Evolutionary conservation across 2,888 invertebrate genomes (phyloP).

Genomic region (Rugalucina vietnamica): DNA sequence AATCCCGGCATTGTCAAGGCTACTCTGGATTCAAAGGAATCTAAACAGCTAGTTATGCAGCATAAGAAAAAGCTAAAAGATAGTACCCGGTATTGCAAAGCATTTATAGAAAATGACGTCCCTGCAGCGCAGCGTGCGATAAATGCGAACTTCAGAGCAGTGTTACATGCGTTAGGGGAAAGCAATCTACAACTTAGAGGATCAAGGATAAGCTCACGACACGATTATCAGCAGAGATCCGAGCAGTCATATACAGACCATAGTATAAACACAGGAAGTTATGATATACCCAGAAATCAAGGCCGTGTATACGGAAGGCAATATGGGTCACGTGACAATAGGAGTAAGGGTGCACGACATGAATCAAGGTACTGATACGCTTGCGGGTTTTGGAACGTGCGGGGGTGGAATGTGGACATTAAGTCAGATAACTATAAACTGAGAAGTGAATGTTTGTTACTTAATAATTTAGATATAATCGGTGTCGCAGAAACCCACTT

Average conservation of each 20-base stretch:
- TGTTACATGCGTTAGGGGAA: not conserved
- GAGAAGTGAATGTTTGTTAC: not conserved
- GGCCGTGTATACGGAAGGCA: not conserved
- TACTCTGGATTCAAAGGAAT: not conserved
- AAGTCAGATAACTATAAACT: not conserved
- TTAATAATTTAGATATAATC: not conserved
- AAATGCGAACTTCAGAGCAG: not conserved
- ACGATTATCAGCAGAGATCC: not conserved
- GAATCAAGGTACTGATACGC: not conserved
- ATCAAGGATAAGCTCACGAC: not conserved
- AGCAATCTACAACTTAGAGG: not conserved
- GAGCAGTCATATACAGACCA: not conserved
- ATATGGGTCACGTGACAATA: not conserved
- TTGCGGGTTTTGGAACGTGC: not conserved
- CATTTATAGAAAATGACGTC: not conserved
- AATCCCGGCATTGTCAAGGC: not conserved
- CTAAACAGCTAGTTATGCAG: not conserved
- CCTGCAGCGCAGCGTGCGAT: not conserved
- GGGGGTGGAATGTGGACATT: not conserved
- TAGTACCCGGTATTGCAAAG: not conserved
- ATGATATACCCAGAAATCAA: not conserved
- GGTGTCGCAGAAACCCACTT: not conserved
- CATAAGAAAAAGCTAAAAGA: not conserved
- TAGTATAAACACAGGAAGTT: not conserved
- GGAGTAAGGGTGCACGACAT: no score